Percentiles rank a stretch among this genome's conserved stretches.
phyloP scores from a whole-genome alignment of 2,797 vertebrate species.

The Gymnopithys bicolor region DNA sequence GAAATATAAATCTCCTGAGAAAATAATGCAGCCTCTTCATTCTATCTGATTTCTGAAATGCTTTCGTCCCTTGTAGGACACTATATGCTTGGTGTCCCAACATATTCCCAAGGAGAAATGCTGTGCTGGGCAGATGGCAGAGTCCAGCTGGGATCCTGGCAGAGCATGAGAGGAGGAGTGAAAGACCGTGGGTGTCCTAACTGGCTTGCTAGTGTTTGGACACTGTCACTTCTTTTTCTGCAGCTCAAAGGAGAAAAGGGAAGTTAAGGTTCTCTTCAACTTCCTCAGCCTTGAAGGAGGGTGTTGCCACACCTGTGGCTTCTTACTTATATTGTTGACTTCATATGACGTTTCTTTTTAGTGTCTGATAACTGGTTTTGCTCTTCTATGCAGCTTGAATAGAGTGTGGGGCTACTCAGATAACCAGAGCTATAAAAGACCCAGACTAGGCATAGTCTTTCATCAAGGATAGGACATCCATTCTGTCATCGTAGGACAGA shows the following conservation, averaged over 20 bases:
- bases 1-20: conserved; percentile 56
- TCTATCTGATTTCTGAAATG: conserved; percentile 34
- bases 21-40: conserved; percentile 35
- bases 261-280: not conserved
- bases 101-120: not conserved
- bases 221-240: not conserved
- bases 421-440: not conserved
- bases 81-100: not conserved
- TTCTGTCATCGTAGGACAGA: not conserved
- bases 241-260: not conserved
- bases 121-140: not conserved
- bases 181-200: not conserved
- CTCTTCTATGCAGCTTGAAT: not conserved
- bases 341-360: accelerated
- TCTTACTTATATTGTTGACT: not conserved
- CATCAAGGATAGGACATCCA: not conserved
- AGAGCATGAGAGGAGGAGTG: not conserved
- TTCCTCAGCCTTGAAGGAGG: not conserved
- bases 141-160: conserved; percentile 31
- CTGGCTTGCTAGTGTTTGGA: not conserved
- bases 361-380: not conserved
- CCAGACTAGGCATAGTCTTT: not conserved
- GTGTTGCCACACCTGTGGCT: not conserved
- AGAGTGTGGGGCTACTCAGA: not conserved
- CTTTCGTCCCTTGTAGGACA: not conserved